These are phyloP conservation scores for Onychostruthus taczanowskii DNA, from an alignment of 2,113 vertebrate species.

Conservation along the genomic window DNA sequence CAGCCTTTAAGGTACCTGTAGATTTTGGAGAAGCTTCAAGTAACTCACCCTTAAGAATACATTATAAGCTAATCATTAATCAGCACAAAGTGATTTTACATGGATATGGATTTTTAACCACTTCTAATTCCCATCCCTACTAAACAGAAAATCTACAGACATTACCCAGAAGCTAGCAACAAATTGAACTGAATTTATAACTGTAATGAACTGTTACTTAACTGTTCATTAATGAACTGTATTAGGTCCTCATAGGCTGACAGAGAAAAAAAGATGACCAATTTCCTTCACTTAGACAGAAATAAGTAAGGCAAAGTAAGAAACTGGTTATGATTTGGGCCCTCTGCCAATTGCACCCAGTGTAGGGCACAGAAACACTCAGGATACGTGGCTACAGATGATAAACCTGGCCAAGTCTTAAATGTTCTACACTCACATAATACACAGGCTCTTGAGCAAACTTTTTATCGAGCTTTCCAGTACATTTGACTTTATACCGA, in stretches of 20 bases:
- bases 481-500: neutral
- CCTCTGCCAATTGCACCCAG: neutral
- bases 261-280: neutral
- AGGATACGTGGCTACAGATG: neutral
- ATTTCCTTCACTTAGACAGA: neutral
- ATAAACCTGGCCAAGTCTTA: neutral
- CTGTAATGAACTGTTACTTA: neutral
- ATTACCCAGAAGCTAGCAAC: neutral
- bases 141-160: neutral
- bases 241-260: neutral
- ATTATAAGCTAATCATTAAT: neutral
- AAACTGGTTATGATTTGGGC: neutral
- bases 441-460: neutral
- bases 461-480: neutral
- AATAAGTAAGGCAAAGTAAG: neutral
- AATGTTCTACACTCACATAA: neutral
- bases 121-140: neutral
- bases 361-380: neutral
- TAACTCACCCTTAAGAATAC: neutral
- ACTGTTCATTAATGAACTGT: too few relatives aligned
- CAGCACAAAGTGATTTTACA: neutral
- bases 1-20: neutral
- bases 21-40: neutral
- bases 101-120: neutral
- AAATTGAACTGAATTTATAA: neutral